Percentiles rank a stretch among this genome's conserved stretches.
Evolutionary conservation across 2,113 vertebrate species (phyloP).

Genomic region (Oenanthe melanoleuca): DNA sequence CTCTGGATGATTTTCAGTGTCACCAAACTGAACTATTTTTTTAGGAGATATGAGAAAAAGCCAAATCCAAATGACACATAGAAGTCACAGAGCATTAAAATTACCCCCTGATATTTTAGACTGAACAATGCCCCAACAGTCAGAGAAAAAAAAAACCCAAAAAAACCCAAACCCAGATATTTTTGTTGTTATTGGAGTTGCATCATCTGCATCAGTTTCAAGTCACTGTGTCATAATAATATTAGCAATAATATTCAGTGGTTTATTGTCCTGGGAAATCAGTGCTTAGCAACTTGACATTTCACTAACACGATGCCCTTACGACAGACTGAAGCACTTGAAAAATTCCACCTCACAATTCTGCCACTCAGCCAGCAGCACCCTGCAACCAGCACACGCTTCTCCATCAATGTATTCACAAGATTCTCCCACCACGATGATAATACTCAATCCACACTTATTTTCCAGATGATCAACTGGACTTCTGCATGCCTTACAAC

Average conservation of each 20-base stretch:
- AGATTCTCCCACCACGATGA: conserved; percentile 39
- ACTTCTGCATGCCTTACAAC: conserved; percentile 49
- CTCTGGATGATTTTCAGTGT: neutral
- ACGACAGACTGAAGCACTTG: neutral
- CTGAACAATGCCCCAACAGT: neutral
- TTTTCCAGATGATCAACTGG: conserved; percentile 65
- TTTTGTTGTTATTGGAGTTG: neutral
- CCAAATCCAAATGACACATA: neutral
- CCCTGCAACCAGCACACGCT: neutral
- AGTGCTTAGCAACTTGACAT: neutral
- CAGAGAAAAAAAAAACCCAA: neutral
- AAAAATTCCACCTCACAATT: neutral
- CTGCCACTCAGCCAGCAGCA: neutral
- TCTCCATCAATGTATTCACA: neutral
- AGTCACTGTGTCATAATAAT: neutral
- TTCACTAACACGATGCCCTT: neutral
- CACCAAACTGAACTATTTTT: neutral
- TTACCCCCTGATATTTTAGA: neutral
- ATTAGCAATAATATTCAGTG: neutral
- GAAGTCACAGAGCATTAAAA: neutral
- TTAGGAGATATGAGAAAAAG: neutral
- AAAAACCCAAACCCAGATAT: too few relatives aligned
- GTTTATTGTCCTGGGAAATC: neutral
- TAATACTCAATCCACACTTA: conserved; percentile 60
- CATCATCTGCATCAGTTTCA: neutral